These are phyloP conservation scores for Plutomurus gul DNA, from an alignment of 1,140 invertebrate species.

Conservation along the genomic window DNA sequence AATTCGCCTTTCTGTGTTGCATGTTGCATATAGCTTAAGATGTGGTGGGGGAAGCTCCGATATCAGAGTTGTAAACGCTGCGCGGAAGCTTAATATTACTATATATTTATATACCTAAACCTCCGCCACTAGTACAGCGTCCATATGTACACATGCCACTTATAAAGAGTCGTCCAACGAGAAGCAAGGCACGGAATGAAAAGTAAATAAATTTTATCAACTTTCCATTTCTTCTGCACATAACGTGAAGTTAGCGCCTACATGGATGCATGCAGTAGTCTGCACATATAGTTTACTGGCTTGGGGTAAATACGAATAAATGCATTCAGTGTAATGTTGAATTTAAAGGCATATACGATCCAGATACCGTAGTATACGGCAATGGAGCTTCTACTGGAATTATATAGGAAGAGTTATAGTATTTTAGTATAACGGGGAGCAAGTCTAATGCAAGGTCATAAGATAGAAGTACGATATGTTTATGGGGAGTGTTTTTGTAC, in stretches of 20 bases:
- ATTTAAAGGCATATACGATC: too few species aligned
- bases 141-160: too few species aligned
- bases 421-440: not conserved
- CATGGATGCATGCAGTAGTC: too few species aligned
- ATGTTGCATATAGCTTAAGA: not conserved
- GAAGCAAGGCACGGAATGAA: not conserved
- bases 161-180: not conserved
- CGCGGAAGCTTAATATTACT: too few species aligned
- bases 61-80: slow-evolving; percentile 1
- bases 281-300: too few species aligned
- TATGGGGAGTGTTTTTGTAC: not conserved
- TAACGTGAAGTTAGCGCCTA: not conserved
- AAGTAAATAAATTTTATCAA: slow-evolving; percentile 23
- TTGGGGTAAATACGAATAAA: too few species aligned
- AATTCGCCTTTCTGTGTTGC: not conserved
- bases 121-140: not conserved
- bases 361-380: too few species aligned
- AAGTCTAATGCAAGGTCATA: not conserved
- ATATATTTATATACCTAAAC: not conserved
- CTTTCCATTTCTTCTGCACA: slow-evolving; percentile 9
- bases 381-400: too few species aligned
- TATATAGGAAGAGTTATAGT: not conserved
- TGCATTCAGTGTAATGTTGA: too few species aligned
- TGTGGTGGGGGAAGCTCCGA: not conserved
- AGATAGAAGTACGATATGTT: not conserved